These are phyloP conservation scores for Brachymystax lenok DNA, from an alignment of 2,797 vertebrate genomes.

Conservation along the genomic window DNA sequence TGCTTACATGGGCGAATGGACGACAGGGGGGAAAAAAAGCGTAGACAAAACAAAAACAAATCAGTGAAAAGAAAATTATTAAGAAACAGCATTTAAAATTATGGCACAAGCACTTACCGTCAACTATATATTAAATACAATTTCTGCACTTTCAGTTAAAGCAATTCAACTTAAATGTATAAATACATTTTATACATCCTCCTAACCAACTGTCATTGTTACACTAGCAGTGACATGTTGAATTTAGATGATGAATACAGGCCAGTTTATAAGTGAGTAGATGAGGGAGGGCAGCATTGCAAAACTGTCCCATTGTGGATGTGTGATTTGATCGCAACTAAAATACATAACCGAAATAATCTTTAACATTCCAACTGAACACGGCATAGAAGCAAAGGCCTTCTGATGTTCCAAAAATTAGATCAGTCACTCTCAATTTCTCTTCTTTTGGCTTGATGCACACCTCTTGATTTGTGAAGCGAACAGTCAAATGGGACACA, in stretches of 20 bases:
- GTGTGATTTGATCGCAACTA: neutral
- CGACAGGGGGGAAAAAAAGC: neutral
- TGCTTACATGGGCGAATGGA: slow-evolving; percentile 27
- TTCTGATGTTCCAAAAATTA: neutral
- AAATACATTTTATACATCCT: neutral
- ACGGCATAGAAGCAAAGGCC: neutral
- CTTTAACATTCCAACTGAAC: neutral
- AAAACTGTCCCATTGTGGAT: neutral
- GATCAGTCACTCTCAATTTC: neutral
- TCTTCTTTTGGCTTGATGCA: neutral
- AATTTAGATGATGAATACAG: neutral
- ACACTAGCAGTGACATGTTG: neutral
- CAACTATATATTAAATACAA: slow-evolving; percentile 3
- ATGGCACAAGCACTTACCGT: neutral
- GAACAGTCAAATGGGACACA: no score
- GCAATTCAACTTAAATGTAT: neutral
- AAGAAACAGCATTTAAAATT: neutral
- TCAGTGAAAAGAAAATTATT: neutral
- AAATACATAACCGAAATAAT: neutral
- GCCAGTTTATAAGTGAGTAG: neutral
- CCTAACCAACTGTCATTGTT: neutral
- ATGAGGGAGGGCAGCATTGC: neutral
- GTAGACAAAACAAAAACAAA: neutral
- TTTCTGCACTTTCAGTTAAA: neutral
- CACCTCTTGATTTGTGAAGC: neutral